Base-by-base conservation (phyloP, 2,888 invertebrate species). In the Pollenia griseotomentosa region DNA sequence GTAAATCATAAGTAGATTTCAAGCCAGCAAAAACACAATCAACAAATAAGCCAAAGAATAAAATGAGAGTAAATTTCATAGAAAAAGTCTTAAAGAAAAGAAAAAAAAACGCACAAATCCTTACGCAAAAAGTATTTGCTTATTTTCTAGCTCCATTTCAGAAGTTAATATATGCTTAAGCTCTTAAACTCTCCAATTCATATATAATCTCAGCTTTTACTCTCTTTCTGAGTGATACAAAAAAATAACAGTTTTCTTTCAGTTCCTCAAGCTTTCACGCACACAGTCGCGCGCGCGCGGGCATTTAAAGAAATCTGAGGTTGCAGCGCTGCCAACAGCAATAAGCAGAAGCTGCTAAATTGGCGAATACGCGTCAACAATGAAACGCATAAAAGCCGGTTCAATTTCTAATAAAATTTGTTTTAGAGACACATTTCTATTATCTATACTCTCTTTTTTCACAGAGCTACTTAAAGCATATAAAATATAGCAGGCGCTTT, bases 311-410 rank as follows among this genome's bases (percentile, higher is more conserved):
- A 53, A 66, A 19, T 11, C 57, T 12, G 51, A 68, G 42, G 19
- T 4, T 19, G n/a, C 75, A 53, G 23, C 14, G n/a, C 5, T 8
- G 44, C 4, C 6, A n/a, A 40, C 73, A 66, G 46, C 1, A 33
- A 33, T 59, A 11, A 53, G 14, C 14, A n/a, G 70, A 79, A 53
- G 40, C 66, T 78, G 71, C 68, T 68, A 42, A n/a, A 42, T 0
- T 11, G 65, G 19, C 10, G 23, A 61, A 65, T 77, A 73, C 73
- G 78, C 68, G 55, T 66, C 57, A 53, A 9, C n/a, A 74, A 12
- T 48, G 40, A 78, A 74, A 82, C 78, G 82, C 82, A 82, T 55
- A 61, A 73, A 68, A 83, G 79, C 86, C 86, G 86, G 86, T 79
- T 83, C 83, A 83, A 59, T 57, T 81, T 48, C n/a, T 57, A 42